Evolutionary conservation across 2,113 vertebrate species (phyloP).

Genomic region (Nannospalax galili): DNA sequence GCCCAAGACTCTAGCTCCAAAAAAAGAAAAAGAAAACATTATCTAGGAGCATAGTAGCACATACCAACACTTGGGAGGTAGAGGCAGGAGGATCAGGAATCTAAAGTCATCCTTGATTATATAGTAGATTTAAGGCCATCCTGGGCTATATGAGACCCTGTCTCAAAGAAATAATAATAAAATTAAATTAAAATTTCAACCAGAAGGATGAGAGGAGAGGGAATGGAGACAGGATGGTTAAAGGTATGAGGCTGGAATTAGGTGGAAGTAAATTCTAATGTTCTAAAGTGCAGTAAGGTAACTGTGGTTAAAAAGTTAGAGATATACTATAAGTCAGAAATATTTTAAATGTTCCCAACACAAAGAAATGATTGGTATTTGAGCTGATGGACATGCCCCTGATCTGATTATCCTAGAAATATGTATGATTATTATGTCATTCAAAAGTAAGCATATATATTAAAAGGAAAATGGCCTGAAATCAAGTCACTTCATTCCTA

Average conservation of each 20-base stretch:
- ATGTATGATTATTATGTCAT: not conserved
- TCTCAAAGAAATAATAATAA: not conserved
- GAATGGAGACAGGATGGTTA: not conserved
- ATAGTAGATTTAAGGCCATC: not conserved
- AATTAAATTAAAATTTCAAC: not conserved
- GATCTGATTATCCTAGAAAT: not conserved
- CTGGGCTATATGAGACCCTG: not conserved
- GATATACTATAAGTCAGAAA: not conserved
- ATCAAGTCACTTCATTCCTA: not conserved
- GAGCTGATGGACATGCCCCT: not conserved
- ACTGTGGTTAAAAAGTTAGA: not conserved
- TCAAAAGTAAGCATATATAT: not conserved
- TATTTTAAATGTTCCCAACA: not conserved
- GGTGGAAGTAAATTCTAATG: not conserved
- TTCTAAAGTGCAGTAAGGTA: not conserved
- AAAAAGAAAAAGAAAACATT: not conserved
- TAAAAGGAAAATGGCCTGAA: not conserved
- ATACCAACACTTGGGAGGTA: not conserved
- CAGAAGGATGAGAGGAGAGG: not conserved
- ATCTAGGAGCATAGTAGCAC: not conserved
- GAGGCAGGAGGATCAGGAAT: not conserved
- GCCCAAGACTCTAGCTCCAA: not conserved
- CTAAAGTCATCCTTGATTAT: not conserved
- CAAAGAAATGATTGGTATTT: not conserved
- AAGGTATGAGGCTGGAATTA: not conserved